Percentiles rank a stretch among this genome's conserved stretches.
Conservation (phyloP, 2,797 vertebrate genomes). For the Sebastes vulpes region DNA sequence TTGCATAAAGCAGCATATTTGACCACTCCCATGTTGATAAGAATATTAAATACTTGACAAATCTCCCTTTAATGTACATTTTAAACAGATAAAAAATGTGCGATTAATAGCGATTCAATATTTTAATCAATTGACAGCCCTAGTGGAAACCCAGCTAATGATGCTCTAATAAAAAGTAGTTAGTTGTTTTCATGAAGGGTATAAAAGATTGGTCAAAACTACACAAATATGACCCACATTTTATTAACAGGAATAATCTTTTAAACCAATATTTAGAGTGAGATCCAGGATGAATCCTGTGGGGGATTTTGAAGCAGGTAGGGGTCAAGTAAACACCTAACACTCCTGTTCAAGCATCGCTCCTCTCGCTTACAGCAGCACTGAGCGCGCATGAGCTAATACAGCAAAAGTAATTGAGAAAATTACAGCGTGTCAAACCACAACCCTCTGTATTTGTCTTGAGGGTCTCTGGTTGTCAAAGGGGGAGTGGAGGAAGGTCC, state of each 20-base stretch:
- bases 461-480: conserved; percentile 33
- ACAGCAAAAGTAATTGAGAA: conserved; percentile 50
- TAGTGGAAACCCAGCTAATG: background rate
- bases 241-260: background rate
- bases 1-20: too few relatives aligned
- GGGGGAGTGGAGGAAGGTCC: conserved; percentile 4
- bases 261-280: conserved; percentile 6
- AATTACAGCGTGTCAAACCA: conserved; percentile 43
- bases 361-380: conserved; percentile 8
- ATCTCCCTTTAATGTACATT: too few relatives aligned
- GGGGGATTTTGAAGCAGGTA: background rate
- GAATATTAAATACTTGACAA: too few relatives aligned
- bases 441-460: conserved; percentile 29
- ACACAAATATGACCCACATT: background rate
- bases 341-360: background rate
- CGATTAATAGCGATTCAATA: too few relatives aligned
- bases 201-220: background rate
- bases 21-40: too few relatives aligned
- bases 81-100: too few relatives aligned
- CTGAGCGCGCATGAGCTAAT: conserved; percentile 49
- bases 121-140: too few relatives aligned
- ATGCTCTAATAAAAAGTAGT: background rate
- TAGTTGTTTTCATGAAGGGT: background rate
- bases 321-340: background rate
- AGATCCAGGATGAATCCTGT: background rate